Percentiles rank a stretch among this genome's conserved stretches.
These are phyloP conservation scores for Nipponacmea schrenckii DNA, from an alignment of 2,888 invertebrate species.

Conservation along the genomic window DNA sequence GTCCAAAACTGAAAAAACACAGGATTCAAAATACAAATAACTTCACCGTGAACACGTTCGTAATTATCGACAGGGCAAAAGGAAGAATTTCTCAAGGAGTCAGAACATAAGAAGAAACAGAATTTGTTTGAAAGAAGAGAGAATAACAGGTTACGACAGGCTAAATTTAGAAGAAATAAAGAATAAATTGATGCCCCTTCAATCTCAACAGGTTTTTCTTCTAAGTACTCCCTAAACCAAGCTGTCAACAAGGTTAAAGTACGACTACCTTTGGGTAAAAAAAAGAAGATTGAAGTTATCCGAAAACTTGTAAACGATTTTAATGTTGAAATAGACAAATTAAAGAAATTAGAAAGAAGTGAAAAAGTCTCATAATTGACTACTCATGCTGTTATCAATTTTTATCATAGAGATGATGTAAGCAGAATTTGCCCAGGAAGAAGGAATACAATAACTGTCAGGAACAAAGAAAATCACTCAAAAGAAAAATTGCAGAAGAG, in stretches of 20 bases:
- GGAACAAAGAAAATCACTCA: not conserved
- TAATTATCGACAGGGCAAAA: not conserved
- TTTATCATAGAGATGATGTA: not conserved
- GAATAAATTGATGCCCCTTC: too few species aligned
- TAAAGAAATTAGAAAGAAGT: too few species aligned
- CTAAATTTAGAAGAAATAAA: not conserved
- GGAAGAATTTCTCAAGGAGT: not conserved
- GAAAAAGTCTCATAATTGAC: not conserved
- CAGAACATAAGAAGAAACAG: not conserved
- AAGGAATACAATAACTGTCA: not conserved
- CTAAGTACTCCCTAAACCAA: not conserved
- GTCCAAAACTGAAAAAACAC: not conserved
- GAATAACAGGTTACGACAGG: not conserved
- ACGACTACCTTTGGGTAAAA: not conserved
- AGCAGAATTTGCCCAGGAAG: not conserved
- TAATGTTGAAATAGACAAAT: too few species aligned
- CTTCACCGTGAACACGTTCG: not conserved
- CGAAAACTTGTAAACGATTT: not conserved
- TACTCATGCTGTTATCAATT: not conserved
- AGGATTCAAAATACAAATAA: not conserved
- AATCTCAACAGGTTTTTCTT: not conserved
- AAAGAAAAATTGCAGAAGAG: slow-evolving; percentile 1
- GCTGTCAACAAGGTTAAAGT: not conserved
- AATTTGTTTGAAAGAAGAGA: not conserved
- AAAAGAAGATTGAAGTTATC: not conserved